Evolutionary conservation across 1,140 invertebrate genomes (phyloP), one percentile per base, ranked within the genome.

Genomic region (Conus betulinus): DNA sequence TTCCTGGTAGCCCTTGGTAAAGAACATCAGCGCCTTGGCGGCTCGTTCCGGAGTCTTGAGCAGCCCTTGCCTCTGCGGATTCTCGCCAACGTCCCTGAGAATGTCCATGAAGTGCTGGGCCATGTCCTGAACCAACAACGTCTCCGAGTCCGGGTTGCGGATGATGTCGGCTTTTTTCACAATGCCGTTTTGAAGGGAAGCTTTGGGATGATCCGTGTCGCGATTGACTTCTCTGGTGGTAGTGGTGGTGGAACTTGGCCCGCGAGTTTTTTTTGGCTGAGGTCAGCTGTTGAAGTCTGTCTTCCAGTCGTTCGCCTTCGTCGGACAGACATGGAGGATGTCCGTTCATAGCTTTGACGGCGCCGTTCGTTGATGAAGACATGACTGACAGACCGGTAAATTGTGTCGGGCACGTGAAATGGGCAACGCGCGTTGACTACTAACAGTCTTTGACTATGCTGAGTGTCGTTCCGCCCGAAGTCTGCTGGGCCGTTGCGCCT

Each of bases 1-100:
- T 95, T 99, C 98, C 93, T 99, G 98, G 96, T 99, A 99, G 82
- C 99, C 99, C 96, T 99, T 99, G n/a, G 99, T 99, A 95, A 99
- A 99, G 96, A 98, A 99, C 51, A 99, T 96, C 97, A 99, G 98
- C 1, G 99, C 99, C 95, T 99, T 99, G 78, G 99, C 99, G 0
- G 99, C 99, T 85, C 99, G 96, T 94, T 99, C 98, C 0, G 99
- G 99, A 0, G 99, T 99, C 96, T 99, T 99, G 67, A 99, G 95
- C 0, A 99, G 96, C 10, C 99, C 99, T 92, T 98, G 98, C 55
- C 99, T 96, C 76, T 97, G 97, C 0, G 98, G 97, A 96, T 99
- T 98, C 95, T 99, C 99, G 27, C 99, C 99, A 17, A 99, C 53
- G 63, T 88, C 89, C 55, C 86, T 53, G 13, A 95, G 89, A 60